Conservation (phyloP, 2,888 invertebrate genomes). For the Meliscaeva auricollis region DNA sequence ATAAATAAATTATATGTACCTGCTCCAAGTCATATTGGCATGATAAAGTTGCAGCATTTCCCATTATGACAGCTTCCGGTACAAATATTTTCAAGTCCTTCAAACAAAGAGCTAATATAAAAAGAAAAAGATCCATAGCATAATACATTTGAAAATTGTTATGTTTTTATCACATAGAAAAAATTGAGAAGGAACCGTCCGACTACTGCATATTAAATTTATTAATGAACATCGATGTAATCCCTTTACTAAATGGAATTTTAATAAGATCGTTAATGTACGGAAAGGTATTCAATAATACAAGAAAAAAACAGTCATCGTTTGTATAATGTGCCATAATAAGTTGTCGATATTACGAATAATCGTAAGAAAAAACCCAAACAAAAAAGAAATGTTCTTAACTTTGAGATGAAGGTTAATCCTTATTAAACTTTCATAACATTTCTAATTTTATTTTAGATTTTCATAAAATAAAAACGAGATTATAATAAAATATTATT, state of each 20-base stretch:
- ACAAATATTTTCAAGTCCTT: conserved; percentile 84
- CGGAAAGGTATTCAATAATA: background rate
- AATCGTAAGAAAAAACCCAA: background rate
- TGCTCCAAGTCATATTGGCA: conserved; percentile 84
- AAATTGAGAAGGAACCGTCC: background rate
- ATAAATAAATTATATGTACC: conserved; percentile 77
- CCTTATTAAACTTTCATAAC: background rate
- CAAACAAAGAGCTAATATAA: conserved; percentile 81
- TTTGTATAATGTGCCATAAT: background rate
- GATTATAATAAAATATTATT: no score
- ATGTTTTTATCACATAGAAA: no score
- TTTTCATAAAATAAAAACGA: no score
- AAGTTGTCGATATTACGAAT: background rate
- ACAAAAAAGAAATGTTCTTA: background rate
- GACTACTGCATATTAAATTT: background rate
- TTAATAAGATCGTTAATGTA: background rate
- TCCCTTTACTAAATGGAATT: background rate
- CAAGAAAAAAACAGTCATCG: background rate
- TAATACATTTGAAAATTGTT: background rate
- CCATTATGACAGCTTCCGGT: conserved; percentile 84
- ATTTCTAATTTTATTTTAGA: no score
- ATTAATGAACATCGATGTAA: background rate
- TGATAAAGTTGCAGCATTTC: conserved; percentile 84
- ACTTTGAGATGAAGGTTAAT: background rate
- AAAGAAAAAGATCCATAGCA: conserved; percentile 21